Base-by-base conservation (phyloP, 2,888 invertebrate species). In the Epirrhoe tristata region DNA sequence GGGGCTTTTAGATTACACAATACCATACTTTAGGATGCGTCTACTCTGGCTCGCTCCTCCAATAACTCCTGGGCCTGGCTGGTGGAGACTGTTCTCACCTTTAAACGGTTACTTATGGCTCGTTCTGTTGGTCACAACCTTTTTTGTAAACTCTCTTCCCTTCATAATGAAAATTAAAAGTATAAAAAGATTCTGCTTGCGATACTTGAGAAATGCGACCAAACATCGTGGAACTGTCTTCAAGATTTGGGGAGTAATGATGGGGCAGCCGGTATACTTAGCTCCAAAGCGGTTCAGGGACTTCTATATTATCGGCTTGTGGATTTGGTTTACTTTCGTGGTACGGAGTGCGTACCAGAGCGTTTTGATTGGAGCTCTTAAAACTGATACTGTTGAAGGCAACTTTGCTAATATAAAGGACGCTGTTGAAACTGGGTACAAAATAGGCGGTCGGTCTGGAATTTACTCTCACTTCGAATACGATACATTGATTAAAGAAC, bases 311-410 rank as follows among this genome's bases (percentile, higher is more conserved):
- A 74, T 90, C 12, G 74, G 80, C 16, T 61, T 90, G 24, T 91
- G 90, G 90, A 74, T 91, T 59, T 89, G 87, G 88, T 91, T 90
- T 32, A 86, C 88, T 0, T 91, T 90, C 67, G 86, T 89, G 0
- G 79, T 90, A 5, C 82, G 90, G 46, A 90, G 81, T 69, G 88
- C 86, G 7, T 90, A 90, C 63, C 90, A 90, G 72, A 90, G 89
- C 64, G 89, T 90, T 4, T 76, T 91, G 4, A 90, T 90, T 50
- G 86, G 87, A 14, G 87, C 90, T 6, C 57, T 90, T 5, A 90
- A 90, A 75, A 87, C 86, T 0, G 89, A 91, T 5, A 77, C 79
- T 0, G 57, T 82, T 1, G 75, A 81, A 0, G 90, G 87, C 0
- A 85, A 86, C 55, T 90, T 86, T 48, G 76, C 74, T 0, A 83